Conservation (phyloP, 1,140 invertebrate species). For the Pomacea maculata region DNA sequence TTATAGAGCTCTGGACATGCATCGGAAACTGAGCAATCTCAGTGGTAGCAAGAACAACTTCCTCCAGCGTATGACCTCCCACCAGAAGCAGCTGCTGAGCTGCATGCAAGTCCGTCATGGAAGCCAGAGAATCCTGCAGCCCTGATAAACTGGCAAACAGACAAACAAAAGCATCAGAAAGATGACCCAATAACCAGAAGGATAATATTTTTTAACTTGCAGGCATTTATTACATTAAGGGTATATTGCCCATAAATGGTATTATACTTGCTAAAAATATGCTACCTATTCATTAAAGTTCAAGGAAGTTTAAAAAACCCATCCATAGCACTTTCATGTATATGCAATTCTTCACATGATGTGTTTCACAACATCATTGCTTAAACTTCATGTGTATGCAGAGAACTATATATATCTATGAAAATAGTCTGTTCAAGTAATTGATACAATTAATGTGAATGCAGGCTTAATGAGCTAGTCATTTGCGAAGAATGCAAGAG, state of each 20-base stretch:
- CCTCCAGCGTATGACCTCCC: conserved; percentile 1
- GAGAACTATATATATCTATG: not conserved
- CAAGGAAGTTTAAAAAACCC: no score
- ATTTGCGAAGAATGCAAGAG: no score
- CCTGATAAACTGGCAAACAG: conserved; percentile 68
- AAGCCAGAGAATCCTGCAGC: conserved; percentile 79
- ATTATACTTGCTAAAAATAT: no score
- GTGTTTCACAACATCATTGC: no score
- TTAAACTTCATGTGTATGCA: no score
- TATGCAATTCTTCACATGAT: no score
- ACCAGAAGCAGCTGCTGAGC: conserved; percentile 73
- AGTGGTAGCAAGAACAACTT: conserved; percentile 5
- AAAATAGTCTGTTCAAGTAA: not conserved
- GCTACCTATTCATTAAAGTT: no score
- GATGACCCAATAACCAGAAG: not conserved
- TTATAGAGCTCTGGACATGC: not conserved
- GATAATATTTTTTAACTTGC: not conserved
- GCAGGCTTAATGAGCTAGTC: no score
- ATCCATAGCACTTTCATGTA: no score
- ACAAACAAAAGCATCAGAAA: conserved; percentile 11
- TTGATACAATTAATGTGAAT: not conserved
- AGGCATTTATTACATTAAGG: not conserved
- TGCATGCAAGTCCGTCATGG: conserved; percentile 83
- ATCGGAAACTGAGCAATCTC: conserved; percentile 13
- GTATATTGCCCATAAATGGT: no score